Evolutionary conservation across 2,113 vertebrate genomes (phyloP).

Genomic region (Brevimyrus niger): DNA sequence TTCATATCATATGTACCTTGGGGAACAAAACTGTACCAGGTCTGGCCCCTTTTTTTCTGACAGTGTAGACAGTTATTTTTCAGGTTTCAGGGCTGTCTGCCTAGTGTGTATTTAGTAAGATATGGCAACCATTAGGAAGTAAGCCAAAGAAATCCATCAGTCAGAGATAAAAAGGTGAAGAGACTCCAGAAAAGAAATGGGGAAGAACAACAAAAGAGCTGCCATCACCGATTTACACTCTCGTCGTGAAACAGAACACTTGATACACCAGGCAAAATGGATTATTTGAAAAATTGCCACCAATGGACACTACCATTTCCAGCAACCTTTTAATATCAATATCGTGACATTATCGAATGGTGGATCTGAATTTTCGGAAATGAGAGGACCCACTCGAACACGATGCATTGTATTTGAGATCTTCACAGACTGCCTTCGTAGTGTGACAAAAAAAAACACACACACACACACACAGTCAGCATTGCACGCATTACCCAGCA

Average conservation of each 20-base stretch:
- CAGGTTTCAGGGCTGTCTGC: neutral
- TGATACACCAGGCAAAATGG: neutral
- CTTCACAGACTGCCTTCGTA: neutral
- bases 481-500: too few species aligned
- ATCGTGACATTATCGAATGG: neutral
- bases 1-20: neutral
- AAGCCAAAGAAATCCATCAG: neutral
- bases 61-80: neutral
- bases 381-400: neutral
- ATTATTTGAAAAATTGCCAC: neutral
- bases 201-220: neutral
- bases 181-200: neutral
- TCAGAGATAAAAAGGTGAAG: neutral
- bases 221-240: neutral
- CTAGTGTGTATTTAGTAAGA: neutral
- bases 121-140: neutral
- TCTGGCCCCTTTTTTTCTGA: neutral
- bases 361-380: neutral
- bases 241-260: neutral
- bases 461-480: neutral
- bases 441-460: neutral
- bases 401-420: neutral
- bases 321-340: neutral
- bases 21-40: neutral
- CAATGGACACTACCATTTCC: neutral